Base-by-base conservation (phyloP, 1,140 invertebrate species). In the Phymastichus coffea region DNA sequence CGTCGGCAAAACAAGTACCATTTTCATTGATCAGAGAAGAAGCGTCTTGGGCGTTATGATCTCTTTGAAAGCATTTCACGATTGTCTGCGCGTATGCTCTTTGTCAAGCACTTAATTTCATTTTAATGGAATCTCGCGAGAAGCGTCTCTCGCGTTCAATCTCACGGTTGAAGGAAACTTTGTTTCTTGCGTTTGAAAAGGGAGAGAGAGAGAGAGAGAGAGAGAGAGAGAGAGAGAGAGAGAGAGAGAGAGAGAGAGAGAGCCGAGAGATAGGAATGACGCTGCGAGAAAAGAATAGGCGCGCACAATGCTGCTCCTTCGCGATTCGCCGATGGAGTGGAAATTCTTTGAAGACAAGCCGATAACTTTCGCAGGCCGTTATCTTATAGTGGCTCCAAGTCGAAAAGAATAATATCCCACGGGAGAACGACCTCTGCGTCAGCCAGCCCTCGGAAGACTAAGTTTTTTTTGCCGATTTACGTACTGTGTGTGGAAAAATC, bases 321-420 rank as follows among this genome's bases (percentile, higher is more conserved):
- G 22, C 44, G 52, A 61, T 48, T 55, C 58, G 48, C 26, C 43
- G 38, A 56, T 61, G 37, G 53, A 56, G 59, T 61, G 59, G 40
- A 61, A 61, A 61, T 61, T 51, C 38, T 43, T 61, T 28, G 46
- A 49, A 51, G 59, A 61, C 53, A 56, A 49, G 47, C 43, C 37
- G 46, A 55, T 55, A 61, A 61, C 58, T 61, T 61, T 55, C 37
- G 28, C 38, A 38, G 30, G 38, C 12, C 15, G 46, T 51, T 56
- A 49, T 61, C 46, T 12, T 33, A 33, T 56, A 41, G 43, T 55
- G 44, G 33, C 33, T 26, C 3, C 51, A 33, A 61, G 17, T 55
- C 35, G 23, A 40, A 60, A 47, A 61, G 51, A 61, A 54, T 61
- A 61, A 53, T 61, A 55, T 55, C 43, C 52, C 52, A 4, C 28